Conservation (phyloP, 2,888 invertebrate species). For the Buathra laborator region DNA sequence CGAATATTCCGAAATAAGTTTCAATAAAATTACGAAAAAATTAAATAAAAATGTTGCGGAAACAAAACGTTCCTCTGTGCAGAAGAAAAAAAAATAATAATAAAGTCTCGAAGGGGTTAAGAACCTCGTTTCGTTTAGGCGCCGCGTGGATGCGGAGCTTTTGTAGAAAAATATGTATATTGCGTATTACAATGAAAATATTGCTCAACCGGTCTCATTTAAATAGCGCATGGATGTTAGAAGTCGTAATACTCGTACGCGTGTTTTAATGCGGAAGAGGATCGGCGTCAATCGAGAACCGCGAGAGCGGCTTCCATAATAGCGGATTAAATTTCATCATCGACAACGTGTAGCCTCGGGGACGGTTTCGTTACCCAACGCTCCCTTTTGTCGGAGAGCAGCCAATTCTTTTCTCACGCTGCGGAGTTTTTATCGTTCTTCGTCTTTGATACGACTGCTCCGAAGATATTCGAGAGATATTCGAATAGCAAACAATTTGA, state of each 20-base stretch:
- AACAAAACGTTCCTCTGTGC: not conserved
- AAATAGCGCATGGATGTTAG: not conserved
- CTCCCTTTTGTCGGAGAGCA: not conserved
- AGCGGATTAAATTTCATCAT: slow-evolving; percentile 58
- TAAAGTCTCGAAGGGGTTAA: slow-evolving; percentile 2
- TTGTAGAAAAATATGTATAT: not conserved
- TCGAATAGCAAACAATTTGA: not conserved
- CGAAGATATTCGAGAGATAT: not conserved
- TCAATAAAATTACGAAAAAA: too few relatives aligned
- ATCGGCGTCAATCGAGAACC: slow-evolving; percentile 35
- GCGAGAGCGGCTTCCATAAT: slow-evolving; percentile 52
- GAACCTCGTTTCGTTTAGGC: not conserved
- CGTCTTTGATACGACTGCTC: not conserved
- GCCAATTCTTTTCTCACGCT: slow-evolving; percentile 33
- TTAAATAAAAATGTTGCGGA: too few relatives aligned
- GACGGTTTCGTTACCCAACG: slow-evolving; percentile 17
- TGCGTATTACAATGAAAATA: slow-evolving; percentile 7
- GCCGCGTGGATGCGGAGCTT: not conserved
- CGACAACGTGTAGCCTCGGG: slow-evolving; percentile 22
- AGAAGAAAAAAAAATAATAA: not conserved
- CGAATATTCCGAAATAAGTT: too few relatives aligned
- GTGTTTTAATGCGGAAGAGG: slow-evolving; percentile 44
- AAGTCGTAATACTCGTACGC: not conserved
- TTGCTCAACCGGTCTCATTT: slow-evolving; percentile 42
- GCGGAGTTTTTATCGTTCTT: not conserved